These are phyloP conservation scores for Amblyjoppa proteus DNA, from an alignment of 2,888 invertebrate genomes.

Conservation along the genomic window DNA sequence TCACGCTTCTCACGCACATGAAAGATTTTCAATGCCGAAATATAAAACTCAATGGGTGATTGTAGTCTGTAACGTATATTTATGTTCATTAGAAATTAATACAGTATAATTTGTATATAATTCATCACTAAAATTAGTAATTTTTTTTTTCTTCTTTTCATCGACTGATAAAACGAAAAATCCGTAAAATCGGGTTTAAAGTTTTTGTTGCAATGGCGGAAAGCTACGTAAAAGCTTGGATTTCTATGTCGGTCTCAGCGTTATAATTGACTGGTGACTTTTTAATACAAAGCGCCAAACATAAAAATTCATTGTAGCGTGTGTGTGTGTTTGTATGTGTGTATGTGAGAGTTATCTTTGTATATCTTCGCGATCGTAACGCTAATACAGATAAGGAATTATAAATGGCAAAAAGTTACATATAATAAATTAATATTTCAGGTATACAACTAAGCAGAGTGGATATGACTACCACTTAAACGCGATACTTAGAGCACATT, in stretches of 20 bases:
- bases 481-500: slow-evolving; percentile 51
- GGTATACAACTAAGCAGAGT: slow-evolving; percentile 60
- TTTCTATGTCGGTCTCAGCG: slow-evolving; percentile 28
- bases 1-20: too few species aligned
- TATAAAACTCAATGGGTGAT: not conserved
- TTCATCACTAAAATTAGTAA: slow-evolving; percentile 68
- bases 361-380: slow-evolving; percentile 57
- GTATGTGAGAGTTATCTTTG: slow-evolving; percentile 34
- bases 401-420: slow-evolving; percentile 64
- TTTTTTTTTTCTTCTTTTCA: slow-evolving; percentile 47
- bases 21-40: too few species aligned
- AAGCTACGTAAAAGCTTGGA: slow-evolving; percentile 50
- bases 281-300: slow-evolving; percentile 9
- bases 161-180: slow-evolving; percentile 55
- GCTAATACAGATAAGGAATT: slow-evolving; percentile 63
- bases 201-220: slow-evolving; percentile 47
- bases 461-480: slow-evolving; percentile 56
- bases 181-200: slow-evolving; percentile 13
- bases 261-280: slow-evolving; percentile 40
- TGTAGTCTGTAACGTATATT: slow-evolving; percentile 73
- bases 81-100: slow-evolving; percentile 75
- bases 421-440: slow-evolving; percentile 67
- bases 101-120: slow-evolving; percentile 74
- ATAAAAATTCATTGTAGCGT: slow-evolving; percentile 31
- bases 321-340: slow-evolving; percentile 10